These are phyloP conservation scores for Microcebus murinus DNA, from an alignment of 2,113 vertebrate species.

Conservation along the genomic window DNA sequence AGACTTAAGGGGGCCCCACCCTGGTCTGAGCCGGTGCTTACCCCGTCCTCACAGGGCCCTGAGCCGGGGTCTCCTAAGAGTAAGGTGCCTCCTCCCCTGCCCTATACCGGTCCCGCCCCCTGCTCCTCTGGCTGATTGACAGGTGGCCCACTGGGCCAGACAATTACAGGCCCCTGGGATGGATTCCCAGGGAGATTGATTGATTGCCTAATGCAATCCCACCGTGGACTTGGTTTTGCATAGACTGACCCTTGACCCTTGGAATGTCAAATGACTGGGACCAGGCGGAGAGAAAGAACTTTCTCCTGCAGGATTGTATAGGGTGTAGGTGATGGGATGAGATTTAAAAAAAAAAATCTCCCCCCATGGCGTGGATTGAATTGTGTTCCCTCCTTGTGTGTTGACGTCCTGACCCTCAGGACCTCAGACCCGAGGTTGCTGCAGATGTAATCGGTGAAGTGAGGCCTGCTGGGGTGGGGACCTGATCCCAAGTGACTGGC, in stretches of 20 bases:
- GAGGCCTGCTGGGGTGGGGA: accelerated
- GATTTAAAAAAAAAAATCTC: not conserved
- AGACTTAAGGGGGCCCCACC: not conserved
- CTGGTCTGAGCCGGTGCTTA: accelerated
- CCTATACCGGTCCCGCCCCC: accelerated
- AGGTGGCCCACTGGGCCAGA: accelerated
- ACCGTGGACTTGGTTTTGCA: not conserved
- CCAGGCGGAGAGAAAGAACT: accelerated
- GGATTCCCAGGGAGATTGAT: accelerated
- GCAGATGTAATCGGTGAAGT: too few relatives aligned
- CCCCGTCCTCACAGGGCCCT: too few relatives aligned
- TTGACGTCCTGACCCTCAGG: not conserved
- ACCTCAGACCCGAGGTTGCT: not conserved
- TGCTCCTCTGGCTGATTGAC: accelerated
- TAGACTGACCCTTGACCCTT: not conserved
- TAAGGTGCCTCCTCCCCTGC: accelerated
- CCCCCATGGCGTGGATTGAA: accelerated
- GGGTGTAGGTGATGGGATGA: accelerated
- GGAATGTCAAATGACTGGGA: not conserved
- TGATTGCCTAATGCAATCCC: not conserved
- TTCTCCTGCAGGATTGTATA: accelerated
- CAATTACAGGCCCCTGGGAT: accelerated
- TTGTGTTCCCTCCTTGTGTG: accelerated
- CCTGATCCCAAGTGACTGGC: accelerated
- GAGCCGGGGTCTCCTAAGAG: not conserved